A percentile compares a stretch with the other conserved stretches of the same genome.
Conservation (phyloP, 2,888 invertebrate species). For the Priocnemis perturbator region DNA sequence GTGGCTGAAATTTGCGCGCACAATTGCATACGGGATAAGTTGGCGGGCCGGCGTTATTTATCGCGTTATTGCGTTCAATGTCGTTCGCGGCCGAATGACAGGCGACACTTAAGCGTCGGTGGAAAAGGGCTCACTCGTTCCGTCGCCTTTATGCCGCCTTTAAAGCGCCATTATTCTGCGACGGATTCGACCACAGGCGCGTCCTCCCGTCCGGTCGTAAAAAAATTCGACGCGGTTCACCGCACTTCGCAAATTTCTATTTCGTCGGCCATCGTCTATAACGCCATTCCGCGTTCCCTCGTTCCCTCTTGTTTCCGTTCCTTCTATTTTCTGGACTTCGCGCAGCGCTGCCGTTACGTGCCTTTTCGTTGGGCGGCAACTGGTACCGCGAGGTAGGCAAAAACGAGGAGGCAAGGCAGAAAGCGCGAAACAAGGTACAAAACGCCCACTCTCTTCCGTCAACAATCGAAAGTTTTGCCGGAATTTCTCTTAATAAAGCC, state of each 20-base stretch:
- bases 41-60: slow-evolving; percentile 27
- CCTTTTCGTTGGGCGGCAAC: too few species aligned
- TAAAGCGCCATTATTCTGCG: slow-evolving; percentile 15
- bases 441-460: neutral
- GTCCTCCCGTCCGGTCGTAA: slow-evolving; percentile 28
- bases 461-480: slow-evolving; percentile 3
- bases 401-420: neutral
- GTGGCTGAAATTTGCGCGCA: slow-evolving; percentile 15
- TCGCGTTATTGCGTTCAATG: slow-evolving; percentile 38
- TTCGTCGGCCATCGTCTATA: neutral
- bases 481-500: slow-evolving; percentile 1
- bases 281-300: neutral
- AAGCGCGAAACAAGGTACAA: too few species aligned
- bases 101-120: slow-evolving; percentile 39
- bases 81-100: slow-evolving; percentile 31
- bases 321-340: neutral
- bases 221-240: slow-evolving; percentile 19
- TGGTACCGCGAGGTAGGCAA: too few species aligned
- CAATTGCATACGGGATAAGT: too few species aligned
- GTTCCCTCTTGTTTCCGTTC: neutral
- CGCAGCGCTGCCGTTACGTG: neutral
- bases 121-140: slow-evolving; percentile 36
- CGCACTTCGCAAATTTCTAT: slow-evolving; percentile 2
- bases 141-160: slow-evolving; percentile 27
- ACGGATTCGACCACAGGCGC: slow-evolving; percentile 18